These are phyloP conservation scores for Dryocosmus kuriphilus DNA, from an alignment of 2,888 invertebrate genomes.

Conservation along the genomic window DNA sequence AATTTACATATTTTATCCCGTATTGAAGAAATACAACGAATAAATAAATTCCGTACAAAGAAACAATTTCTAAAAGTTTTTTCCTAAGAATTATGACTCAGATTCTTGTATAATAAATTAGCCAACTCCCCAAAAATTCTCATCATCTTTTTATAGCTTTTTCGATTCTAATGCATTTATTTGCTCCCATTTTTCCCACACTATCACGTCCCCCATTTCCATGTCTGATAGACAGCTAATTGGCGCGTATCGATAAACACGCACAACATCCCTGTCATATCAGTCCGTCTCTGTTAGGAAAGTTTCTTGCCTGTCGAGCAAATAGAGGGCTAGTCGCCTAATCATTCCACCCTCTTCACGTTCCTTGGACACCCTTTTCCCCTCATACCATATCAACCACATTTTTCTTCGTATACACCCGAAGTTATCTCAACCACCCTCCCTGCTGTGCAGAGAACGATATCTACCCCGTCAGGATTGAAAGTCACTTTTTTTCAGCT, in stretches of 20 bases:
- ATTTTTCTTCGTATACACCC: conserved; percentile 57
- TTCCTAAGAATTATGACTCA: too few relatives aligned
- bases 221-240: conserved; percentile 30
- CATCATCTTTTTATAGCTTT: not conserved
- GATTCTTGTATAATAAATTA: not conserved
- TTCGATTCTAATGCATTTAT: not conserved
- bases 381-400: conserved; percentile 57
- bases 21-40: too few relatives aligned
- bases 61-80: too few relatives aligned
- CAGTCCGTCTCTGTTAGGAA: conserved; percentile 18
- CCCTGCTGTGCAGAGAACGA: conserved; percentile 53
- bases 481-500: conserved; percentile 61
- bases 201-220: not conserved
- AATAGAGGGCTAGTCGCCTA: conserved; percentile 58
- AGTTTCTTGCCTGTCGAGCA: conserved; percentile 46
- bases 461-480: conserved; percentile 60
- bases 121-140: not conserved
- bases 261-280: conserved; percentile 39
- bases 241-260: conserved; percentile 38
- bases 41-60: too few relatives aligned
- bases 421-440: conserved; percentile 48
- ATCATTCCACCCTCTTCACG: conserved; percentile 54
- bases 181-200: conserved; percentile 8
- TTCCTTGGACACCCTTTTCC: conserved; percentile 53
- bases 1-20: too few relatives aligned